Evolutionary conservation across 2,113 vertebrate species (phyloP), one percentile per base, ranked within the genome.

Genomic region (Cololabis saira): DNA sequence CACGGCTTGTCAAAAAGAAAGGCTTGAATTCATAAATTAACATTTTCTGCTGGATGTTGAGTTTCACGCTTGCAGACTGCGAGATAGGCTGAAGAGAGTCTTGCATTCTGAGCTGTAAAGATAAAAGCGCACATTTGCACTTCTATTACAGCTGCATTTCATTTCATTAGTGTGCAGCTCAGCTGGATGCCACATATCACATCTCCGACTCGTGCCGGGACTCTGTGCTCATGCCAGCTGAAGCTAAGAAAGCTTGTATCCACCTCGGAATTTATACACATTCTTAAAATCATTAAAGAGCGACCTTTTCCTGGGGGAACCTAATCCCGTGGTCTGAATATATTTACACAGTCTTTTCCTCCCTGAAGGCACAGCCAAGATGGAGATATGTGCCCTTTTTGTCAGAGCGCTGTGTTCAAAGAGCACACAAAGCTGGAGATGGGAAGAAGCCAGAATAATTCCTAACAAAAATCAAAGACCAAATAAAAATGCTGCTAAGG

Each of bases 111-210:
- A 24, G 41, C 50, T 54, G 16, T 14, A 44, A 10, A 58, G 42
- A 75, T 49, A 44, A 18, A 4, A 50, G 44, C 16, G 40, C n/a
- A 51, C 42, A 62, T 71, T 68, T 79, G 43, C 19, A 49, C 33
- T 41, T 60, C 42, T 67, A 2, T 49, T 64, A 16, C 24, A 17
- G 63, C 41, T 55, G 42, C 2, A 8, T 71, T 74, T 70, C 10
- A 70, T 61, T 63, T 71, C 53, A 73, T 67, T 58, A 41, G 27
- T 15, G 27, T 52, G 57, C 13, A 48, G 54, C 55, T 55, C 56
- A 65, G 47, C 5, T 12, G 33, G 44, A 27, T 4, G 16, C 40
- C 30, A 47, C 55, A 27, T 42, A 24, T 61, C 58, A 71, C 48
- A 68, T 77, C 62, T 70, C 18, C 51, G 7, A 52, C 18, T 48